Conservation (phyloP, 2,888 invertebrate genomes). For the Drosophila parthenogenetica region DNA sequence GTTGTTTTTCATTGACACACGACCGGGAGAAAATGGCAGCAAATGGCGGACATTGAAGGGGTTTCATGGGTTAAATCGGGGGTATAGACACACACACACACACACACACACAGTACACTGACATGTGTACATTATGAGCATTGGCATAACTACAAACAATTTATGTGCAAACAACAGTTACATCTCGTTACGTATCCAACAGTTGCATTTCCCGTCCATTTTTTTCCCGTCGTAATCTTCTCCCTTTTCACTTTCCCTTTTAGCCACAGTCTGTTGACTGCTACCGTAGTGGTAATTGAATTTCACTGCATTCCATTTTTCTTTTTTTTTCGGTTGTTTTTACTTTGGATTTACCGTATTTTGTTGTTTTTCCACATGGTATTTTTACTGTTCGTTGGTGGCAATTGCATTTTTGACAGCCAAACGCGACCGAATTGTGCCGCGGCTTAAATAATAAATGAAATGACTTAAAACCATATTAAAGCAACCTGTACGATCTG, state of each 20-base stretch:
- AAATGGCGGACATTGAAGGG: constrained; percentile 36
- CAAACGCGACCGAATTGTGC: constrained; percentile 45
- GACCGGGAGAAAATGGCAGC: constrained; percentile 37
- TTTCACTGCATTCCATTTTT: constrained; percentile 63
- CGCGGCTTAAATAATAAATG: constrained; percentile 73
- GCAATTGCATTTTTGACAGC: constrained; percentile 75
- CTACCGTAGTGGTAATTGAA: constrained; percentile 61
- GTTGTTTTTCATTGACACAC: constrained; percentile 62
- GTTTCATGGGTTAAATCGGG: background rate
- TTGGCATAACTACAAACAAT: constrained; percentile 76
- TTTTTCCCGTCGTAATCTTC: background rate
- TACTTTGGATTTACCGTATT: constrained; percentile 12
- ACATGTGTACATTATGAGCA: constrained; percentile 46
- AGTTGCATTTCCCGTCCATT: constrained; percentile 15
- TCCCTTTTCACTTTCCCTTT: background rate
- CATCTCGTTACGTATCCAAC: constrained; percentile 62
- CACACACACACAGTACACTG: constrained; percentile 22
- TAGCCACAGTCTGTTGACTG: constrained; percentile 19
- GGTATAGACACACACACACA: constrained; percentile 6
- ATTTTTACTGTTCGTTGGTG: constrained; percentile 17
- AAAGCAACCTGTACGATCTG: constrained; percentile 48
- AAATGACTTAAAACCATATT: constrained; percentile 74
- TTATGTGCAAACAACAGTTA: constrained; percentile 75
- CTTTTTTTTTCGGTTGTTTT: constrained; percentile 8
- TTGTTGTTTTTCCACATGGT: constrained; percentile 10